Evolutionary conservation across 2,113 vertebrate species (phyloP), one percentile per base, ranked within the genome.

Genomic region (Marcusenius ussheri): DNA sequence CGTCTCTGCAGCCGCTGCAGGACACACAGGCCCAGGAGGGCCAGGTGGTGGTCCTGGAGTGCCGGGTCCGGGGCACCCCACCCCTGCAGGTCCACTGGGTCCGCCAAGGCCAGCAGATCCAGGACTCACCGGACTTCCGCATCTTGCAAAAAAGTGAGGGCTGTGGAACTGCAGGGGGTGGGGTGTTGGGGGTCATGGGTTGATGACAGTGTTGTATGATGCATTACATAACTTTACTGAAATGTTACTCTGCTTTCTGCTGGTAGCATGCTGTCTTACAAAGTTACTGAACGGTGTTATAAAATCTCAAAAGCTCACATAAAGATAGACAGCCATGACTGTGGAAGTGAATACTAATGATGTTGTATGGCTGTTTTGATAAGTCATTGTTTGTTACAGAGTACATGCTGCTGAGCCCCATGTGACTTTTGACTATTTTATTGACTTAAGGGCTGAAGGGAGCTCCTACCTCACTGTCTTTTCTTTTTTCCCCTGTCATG

Each of bases 61-160:
- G 98, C 94, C 94, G 98, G 90, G 96, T 99, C 35, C 97, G 96
- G 49, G 98, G 98, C 31, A 92, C 94, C 0, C 97, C 96, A 58
- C 97, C 97, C 0, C 92, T 98, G 90, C 95, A 95, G 88, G 97
- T 99, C 92, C 94, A 93, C 50, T 99, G 98, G 98, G 98, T 94
- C 95, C 96, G 97, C 19, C 96, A 99, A 91, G 97, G 97, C 0
- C 90, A 95, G 45, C 97, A 99, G 94, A 98, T 99, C 93, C 95
- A 98, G 90, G 98, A 99, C 94, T 99, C 98, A 2, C 98, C 98
- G 0, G 98, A 99, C 93, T 99, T 99, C 93, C 96, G 98, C 51
- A 96, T 99, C 92, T 97, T 99, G 17, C 97, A 99, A 91, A 99
- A 99, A 97, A 99, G 98, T 99, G 95, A 96, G 97, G 53, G 70